Percentiles rank a stretch among this genome's conserved stretches.
These are phyloP conservation scores for Cyprinella venusta DNA, from an alignment of 2,797 vertebrate genomes.

Conservation along the genomic window DNA sequence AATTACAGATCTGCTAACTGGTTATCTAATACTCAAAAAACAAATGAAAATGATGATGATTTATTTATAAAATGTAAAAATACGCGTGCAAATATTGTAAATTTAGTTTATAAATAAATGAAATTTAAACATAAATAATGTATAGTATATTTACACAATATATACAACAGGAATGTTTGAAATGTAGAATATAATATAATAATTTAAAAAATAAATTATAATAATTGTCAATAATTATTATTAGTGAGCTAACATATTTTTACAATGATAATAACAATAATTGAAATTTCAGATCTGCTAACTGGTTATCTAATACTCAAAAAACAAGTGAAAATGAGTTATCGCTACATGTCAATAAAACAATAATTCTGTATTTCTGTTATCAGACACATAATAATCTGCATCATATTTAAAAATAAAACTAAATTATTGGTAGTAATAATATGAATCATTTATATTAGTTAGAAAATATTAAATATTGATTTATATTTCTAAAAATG, in stretches of 20 bases:
- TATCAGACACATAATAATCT: neutral
- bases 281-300: neutral
- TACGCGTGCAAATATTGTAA: no score
- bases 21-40: neutral
- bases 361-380: neutral
- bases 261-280: neutral
- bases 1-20: neutral
- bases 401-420: neutral
- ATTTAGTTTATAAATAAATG: no score
- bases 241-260: neutral
- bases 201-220: no score
- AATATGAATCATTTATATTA: neutral
- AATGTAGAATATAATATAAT: no score
- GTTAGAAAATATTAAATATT: neutral
- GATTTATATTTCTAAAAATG: no score
- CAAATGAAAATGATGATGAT: accelerated
- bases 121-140: no score
- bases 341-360: neutral
- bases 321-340: neutral
- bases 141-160: no score
- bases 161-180: no score
- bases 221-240: accelerated
- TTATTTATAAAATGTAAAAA: no score
- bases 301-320: neutral
- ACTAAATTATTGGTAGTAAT: neutral